Conservation (phyloP, 2,113 vertebrate genomes). For the Heterotilapia buettikoferi region DNA sequence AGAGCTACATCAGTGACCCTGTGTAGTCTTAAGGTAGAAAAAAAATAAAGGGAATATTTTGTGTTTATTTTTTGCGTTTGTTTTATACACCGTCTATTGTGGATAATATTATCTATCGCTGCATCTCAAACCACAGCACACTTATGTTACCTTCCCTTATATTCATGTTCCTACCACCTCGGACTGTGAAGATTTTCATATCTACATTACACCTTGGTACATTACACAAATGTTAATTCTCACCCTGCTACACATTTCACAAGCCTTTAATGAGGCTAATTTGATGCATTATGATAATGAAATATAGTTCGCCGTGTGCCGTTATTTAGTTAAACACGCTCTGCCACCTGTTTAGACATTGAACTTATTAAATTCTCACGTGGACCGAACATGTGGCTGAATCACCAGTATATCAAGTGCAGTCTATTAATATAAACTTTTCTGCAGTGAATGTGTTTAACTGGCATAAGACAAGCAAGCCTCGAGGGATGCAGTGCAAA, state of each 20-base stretch:
- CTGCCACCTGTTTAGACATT: slow-evolving; percentile 3
- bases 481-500: neutral
- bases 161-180: neutral
- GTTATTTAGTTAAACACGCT: slow-evolving; percentile 5
- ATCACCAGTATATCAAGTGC: neutral
- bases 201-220: neutral
- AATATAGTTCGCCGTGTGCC: neutral
- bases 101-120: neutral
- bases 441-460: neutral
- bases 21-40: slow-evolving; percentile 94
- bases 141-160: neutral
- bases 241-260: neutral
- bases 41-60: slow-evolving; percentile 97
- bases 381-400: neutral
- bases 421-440: neutral
- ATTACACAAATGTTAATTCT: neutral
- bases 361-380: neutral
- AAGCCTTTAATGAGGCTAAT: neutral
- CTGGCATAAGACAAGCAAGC: neutral
- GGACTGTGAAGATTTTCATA: neutral
- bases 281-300: slow-evolving; percentile 11
- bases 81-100: neutral
- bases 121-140: neutral
- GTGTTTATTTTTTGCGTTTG: slow-evolving; percentile 81
- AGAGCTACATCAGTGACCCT: slow-evolving; percentile 86